phyloP scores from a whole-genome alignment of 1,140 invertebrate species.

The Pachyrhynchus sulphureomaculatus region DNA sequence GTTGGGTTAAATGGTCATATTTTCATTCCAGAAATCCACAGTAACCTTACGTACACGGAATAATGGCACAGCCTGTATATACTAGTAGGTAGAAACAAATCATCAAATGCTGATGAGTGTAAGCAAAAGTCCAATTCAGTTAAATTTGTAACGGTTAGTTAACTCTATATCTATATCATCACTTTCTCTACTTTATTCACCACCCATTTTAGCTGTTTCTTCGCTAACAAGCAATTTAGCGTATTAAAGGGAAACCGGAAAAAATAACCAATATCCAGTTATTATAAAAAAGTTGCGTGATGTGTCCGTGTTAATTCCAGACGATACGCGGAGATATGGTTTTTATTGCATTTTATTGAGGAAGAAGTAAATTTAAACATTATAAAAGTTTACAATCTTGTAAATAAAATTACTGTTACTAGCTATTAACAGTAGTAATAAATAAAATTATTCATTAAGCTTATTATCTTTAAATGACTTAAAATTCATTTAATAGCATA shows the following conservation, averaged over 20 bases:
- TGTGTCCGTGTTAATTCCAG: constrained; percentile 18
- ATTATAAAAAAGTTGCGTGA: constrained; percentile 2
- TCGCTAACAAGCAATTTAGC: constrained; percentile 12
- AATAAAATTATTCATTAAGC: too few relatives aligned
- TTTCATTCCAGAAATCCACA: too few relatives aligned
- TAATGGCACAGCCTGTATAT: too few relatives aligned
- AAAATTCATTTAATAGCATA: too few relatives aligned
- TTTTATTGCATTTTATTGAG: constrained; percentile 12
- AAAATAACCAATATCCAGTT: constrained; percentile 25
- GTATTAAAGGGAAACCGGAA: constrained; percentile 18
- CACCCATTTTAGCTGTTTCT: constrained; percentile 16
- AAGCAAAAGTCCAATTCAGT: too few relatives aligned
- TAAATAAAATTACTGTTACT: neutral
- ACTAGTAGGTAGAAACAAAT: too few relatives aligned
- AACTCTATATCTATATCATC: neutral
- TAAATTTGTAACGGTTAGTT: too few relatives aligned
- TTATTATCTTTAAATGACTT: too few relatives aligned
- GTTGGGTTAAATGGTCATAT: too few relatives aligned
- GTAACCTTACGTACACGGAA: too few relatives aligned
- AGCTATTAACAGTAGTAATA: too few relatives aligned
- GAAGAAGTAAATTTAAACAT: constrained; percentile 18
- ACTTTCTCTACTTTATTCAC: constrained; percentile 6
- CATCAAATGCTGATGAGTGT: too few relatives aligned
- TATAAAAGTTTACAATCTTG: neutral
- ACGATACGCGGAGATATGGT: constrained; percentile 6